Conservation (phyloP, 2,797 vertebrate genomes). For the Protosalanx chinensis region DNA sequence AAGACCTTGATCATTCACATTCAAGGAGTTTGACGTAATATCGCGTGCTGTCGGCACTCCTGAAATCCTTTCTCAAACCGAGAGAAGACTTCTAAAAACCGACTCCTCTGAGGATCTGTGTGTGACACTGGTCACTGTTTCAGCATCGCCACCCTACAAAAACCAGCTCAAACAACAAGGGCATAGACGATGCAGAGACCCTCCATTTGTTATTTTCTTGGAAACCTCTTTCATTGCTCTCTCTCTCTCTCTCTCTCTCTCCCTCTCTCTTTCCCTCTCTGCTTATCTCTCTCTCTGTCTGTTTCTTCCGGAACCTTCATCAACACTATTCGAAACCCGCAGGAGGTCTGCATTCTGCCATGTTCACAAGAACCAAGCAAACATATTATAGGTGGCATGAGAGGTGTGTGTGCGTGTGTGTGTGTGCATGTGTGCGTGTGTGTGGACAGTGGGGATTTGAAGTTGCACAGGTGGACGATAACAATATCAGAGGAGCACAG, state of each 20-base stretch:
- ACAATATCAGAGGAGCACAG: background rate
- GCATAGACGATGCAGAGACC: background rate
- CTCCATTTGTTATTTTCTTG: background rate
- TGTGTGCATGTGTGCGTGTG: background rate
- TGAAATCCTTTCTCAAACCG: no score
- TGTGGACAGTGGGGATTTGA: background rate
- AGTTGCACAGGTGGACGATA: constrained; percentile 2
- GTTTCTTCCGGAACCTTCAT: constrained; percentile 33
- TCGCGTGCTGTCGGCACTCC: background rate
- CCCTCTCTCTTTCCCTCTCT: no score
- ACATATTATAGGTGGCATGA: constrained; percentile 15
- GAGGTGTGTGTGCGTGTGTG: background rate
- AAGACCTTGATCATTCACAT: background rate
- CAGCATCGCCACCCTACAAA: background rate
- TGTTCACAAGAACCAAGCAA: constrained; percentile 23
- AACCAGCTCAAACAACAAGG: background rate
- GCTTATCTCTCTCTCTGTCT: background rate
- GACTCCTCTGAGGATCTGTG: background rate
- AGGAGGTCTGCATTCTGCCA: constrained; percentile 21
- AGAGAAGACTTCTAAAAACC: background rate
- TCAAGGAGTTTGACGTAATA: background rate
- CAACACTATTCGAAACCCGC: constrained; percentile 43
- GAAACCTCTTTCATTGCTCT: constrained; percentile 15
- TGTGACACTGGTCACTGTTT: background rate
- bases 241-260: no score